Evolutionary conservation across 2,113 vertebrate species (phyloP), one percentile per base, ranked within the genome.

Genomic region (Macquaria ambigua): DNA sequence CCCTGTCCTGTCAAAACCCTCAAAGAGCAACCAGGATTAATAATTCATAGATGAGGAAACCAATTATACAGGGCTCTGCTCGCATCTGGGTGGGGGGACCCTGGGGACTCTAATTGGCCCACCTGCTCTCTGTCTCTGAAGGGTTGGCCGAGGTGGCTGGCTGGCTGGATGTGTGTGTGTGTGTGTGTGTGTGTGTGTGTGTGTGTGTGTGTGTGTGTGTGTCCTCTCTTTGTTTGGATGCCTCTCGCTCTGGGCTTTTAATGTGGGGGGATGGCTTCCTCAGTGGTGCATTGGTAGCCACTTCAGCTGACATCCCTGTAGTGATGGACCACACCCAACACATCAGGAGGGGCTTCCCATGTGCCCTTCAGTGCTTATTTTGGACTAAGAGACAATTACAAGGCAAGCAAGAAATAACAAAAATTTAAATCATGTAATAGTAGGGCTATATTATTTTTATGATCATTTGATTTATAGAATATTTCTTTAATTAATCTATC

Each of bases 31-130:
- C 58, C 75, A 10, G 76, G 89, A 93, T 96, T 94, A 94, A 96
- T 96, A 95, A 96, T 96, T 96, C 93, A 96, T 94, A 87, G 87
- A 88, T 88, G 81, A 93, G 89, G 79, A 93, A 93, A 92, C 93
- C 95, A 96, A 96, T 96, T 96, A 96, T 92, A 75, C 72, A 72
- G 77, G 68, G 63, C 82, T 89, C 72, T 81, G 82, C 86, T 87
- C 61, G 87, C 90, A 91, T 94, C 89, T 91, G 92, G 86, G 84
- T 83, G 76, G 86, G 78, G 78, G 74, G 77, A 23, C 90, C 87
- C 89, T 1, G 66, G 93, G 89, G 91, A 90, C 77, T 79, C 84
- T 94, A 95, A 96, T 94, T 94, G 95, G 94, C 91, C 95, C 95
- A 96, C 94, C 96, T 95, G 96, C 95, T 95, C 93, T 89, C 90